These are phyloP conservation scores for Cephus rjabovi DNA, from an alignment of 2,888 invertebrate species.

Conservation along the genomic window DNA sequence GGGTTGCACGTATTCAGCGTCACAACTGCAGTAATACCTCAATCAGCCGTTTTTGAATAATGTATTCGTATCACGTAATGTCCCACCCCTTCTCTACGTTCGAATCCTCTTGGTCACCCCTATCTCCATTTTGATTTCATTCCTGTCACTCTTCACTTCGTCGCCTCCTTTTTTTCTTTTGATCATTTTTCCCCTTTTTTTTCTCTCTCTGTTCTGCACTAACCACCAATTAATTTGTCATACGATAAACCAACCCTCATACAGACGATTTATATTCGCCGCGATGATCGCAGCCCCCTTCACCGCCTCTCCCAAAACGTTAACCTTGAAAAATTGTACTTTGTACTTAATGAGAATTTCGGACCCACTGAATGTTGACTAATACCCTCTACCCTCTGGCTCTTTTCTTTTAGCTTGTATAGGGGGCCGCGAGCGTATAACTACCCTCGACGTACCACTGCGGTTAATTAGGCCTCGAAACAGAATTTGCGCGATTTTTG, in stretches of 20 bases:
- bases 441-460: neutral
- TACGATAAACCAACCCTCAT: too few species aligned
- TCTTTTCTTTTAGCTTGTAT: neutral
- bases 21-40: neutral
- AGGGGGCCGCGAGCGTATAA: neutral
- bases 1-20: neutral
- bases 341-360: neutral
- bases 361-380: neutral
- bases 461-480: neutral
- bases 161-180: neutral
- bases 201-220: neutral
- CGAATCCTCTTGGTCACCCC: neutral
- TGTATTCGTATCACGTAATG: neutral
- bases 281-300: too few species aligned
- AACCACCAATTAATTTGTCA: neutral
- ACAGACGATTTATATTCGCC: too few species aligned
- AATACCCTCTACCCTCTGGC: neutral
- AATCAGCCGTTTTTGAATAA: neutral
- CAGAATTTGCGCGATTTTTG: neutral
- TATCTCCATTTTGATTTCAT: neutral
- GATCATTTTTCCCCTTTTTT: neutral
- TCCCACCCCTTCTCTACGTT: neutral
- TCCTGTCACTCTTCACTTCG: neutral
- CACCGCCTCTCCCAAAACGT: fast-evolving
- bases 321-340: neutral